These are phyloP conservation scores for Sebastes minor DNA, from an alignment of 2,797 vertebrate species.

Conservation along the genomic window DNA sequence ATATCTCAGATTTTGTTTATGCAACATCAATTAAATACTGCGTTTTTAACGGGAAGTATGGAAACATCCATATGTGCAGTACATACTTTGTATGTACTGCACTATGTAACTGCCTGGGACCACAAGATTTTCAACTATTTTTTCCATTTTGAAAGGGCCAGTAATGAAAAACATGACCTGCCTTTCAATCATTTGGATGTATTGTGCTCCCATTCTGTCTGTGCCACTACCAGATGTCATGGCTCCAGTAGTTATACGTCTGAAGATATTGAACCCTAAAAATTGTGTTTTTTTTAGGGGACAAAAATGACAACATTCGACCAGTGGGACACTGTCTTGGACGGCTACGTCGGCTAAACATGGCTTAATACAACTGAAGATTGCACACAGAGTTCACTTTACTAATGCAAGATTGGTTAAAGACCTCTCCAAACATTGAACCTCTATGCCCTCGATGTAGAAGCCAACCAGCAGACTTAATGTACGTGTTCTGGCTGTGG, in stretches of 20 bases:
- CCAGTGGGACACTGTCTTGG: too few relatives aligned
- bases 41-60: neutral
- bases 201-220: neutral
- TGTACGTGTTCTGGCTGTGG: too few relatives aligned
- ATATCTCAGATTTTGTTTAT: neutral
- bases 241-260: neutral
- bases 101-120: too few relatives aligned
- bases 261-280: neutral
- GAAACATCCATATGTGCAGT: neutral
- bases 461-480: too few relatives aligned
- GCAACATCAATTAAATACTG: neutral
- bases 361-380: too few relatives aligned
- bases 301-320: neutral
- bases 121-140: too few relatives aligned
- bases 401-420: too few relatives aligned
- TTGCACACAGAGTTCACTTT: too few relatives aligned
- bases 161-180: neutral
- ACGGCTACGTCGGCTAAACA: too few relatives aligned
- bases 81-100: neutral
- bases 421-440: too few relatives aligned
- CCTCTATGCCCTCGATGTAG: too few relatives aligned
- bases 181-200: neutral
- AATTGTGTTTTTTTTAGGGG: neutral
- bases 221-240: neutral
- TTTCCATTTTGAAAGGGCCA: neutral